Evolutionary conservation across 2,888 invertebrate genomes (phyloP).

Genomic region (Epinotia demarniana): DNA sequence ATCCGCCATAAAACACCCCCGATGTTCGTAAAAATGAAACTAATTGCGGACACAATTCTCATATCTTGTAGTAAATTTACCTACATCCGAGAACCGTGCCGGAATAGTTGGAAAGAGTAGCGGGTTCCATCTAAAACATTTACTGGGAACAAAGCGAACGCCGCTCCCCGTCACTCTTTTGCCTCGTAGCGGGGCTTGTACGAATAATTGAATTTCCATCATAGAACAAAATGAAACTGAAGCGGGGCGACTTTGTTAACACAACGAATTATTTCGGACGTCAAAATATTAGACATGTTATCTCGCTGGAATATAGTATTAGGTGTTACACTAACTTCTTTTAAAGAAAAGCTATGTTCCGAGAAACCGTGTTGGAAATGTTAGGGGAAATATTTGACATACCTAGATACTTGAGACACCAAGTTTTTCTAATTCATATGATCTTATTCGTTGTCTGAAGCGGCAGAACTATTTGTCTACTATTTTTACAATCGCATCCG

Average conservation of each 20-base stretch:
- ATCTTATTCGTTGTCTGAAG: background rate
- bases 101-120: constrained; percentile 63
- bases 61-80: constrained; percentile 74
- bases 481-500: constrained; percentile 5
- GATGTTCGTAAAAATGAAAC: constrained; percentile 83
- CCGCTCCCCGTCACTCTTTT: constrained; percentile 68
- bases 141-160: constrained; percentile 72
- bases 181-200: constrained; percentile 69
- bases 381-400: constrained; percentile 1
- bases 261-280: constrained; percentile 79
- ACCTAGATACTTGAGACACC: background rate
- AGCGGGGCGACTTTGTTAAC: constrained; percentile 80
- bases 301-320: constrained; percentile 70
- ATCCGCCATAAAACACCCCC: constrained; percentile 83
- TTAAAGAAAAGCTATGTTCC: constrained; percentile 12
- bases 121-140: constrained; percentile 66
- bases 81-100: constrained; percentile 66
- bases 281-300: constrained; percentile 79
- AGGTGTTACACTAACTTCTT: constrained; percentile 59
- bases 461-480: constrained; percentile 9
- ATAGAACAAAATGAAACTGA: constrained; percentile 83
- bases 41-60: constrained; percentile 80
- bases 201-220: constrained; percentile 84
- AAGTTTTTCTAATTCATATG: constrained; percentile 6
- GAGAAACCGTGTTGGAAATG: background rate